Evolutionary conservation across 2,797 vertebrate genomes (phyloP).

Genomic region (Sphaeramia orbicularis): DNA sequence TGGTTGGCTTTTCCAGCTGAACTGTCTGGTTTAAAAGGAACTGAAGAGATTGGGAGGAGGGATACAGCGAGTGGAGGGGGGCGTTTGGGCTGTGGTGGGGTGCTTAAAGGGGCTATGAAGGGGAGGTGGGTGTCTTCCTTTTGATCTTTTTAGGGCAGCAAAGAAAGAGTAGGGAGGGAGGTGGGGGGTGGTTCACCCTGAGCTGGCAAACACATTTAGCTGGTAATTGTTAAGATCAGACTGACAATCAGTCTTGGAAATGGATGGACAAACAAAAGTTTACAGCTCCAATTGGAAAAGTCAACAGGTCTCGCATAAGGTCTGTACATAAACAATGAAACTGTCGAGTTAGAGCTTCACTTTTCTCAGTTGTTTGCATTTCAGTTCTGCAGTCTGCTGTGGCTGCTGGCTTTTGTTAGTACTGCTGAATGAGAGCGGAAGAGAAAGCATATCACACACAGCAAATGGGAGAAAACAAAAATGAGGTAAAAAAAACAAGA

Average conservation of each 20-base stretch:
- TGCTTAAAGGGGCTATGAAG: constrained; percentile 35
- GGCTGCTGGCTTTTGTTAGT: constrained; percentile 60
- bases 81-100: constrained; percentile 42
- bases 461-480: too few relatives aligned
- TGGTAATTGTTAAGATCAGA: constrained; percentile 86
- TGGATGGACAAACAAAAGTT: constrained; percentile 87
- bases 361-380: constrained; percentile 84
- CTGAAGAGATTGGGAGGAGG: constrained; percentile 77
- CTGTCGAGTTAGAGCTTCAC: constrained; percentile 69
- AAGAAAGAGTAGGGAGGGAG: constrained; percentile 52
- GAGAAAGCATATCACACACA: constrained; percentile 40
- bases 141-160: constrained; percentile 86
- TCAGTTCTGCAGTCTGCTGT: constrained; percentile 70
- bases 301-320: constrained; percentile 83
- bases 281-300: constrained; percentile 87
- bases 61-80: constrained; percentile 42
- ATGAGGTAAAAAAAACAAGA: too few relatives aligned
- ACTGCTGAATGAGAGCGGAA: constrained; percentile 32
- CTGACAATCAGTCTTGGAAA: constrained; percentile 85
- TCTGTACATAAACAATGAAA: constrained; percentile 80
- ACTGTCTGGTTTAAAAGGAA: constrained; percentile 84
- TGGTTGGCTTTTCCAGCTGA: constrained; percentile 86
- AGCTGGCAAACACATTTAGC: constrained; percentile 88
- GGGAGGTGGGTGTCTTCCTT: constrained; percentile 65
- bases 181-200: constrained; percentile 61